phyloP scores from a whole-genome alignment of 2,797 vertebrate genomes.

The Pangasius mekongensis region DNA sequence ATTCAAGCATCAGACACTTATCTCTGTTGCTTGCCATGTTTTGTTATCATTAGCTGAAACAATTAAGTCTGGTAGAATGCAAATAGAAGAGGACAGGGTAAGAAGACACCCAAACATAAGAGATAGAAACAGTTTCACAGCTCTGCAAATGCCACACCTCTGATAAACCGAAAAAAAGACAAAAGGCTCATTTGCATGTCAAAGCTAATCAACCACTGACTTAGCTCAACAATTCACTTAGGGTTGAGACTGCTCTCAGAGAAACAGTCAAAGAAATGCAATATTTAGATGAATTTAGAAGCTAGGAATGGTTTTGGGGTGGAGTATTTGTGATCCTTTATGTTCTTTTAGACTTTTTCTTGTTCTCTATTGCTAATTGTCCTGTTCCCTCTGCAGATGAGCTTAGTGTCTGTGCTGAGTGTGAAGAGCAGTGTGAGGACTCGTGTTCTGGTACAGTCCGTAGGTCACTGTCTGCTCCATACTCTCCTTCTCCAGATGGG shows the following conservation, averaged over 20 bases:
- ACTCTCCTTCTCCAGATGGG: conserved; percentile 78
- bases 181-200: conserved; percentile 63
- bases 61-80: conserved; percentile 41
- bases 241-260: conserved; percentile 24
- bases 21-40: conserved; percentile 21
- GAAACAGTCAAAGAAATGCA: conserved; percentile 26
- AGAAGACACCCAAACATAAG: conserved; percentile 39
- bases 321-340: conserved; percentile 11
- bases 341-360: conserved; percentile 32
- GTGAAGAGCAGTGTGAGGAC: conserved; percentile 80
- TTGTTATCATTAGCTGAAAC: conserved; percentile 46
- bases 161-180: conserved; percentile 55
- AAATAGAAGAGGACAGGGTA: conserved; percentile 44
- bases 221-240: conserved; percentile 34
- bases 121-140: conserved; percentile 53
- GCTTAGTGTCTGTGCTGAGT: conserved; percentile 82
- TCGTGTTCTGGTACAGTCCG: conserved; percentile 68
- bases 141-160: conserved; percentile 59
- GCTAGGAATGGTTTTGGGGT: conserved; percentile 22
- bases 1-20: conserved; percentile 23
- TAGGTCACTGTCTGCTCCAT: conserved; percentile 77
- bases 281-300: conserved; percentile 8
- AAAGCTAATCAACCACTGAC: conserved; percentile 57
- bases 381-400: conserved; percentile 74
- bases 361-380: conserved; percentile 28